Evolutionary conservation across 2,888 invertebrate genomes (phyloP), one percentile per base, ranked within the genome.

Genomic region (Agriotes lineatus): DNA sequence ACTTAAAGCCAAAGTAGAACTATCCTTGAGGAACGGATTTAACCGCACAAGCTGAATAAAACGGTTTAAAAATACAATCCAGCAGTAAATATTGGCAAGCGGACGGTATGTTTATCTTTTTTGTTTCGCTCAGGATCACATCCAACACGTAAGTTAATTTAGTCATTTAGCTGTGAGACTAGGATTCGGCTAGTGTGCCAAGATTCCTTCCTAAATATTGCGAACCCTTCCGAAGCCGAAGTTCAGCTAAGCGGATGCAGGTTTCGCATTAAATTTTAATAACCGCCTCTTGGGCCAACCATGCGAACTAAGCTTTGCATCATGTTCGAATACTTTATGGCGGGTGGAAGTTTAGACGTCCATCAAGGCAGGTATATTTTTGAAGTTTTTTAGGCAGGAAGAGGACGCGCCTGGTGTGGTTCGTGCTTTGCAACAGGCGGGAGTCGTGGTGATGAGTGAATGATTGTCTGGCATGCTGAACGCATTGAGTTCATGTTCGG

Each of bases 81-180:
- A 48, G 22, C 22, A 5, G 14, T 48, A 48, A 25, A 48, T 48
- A 48, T 48, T 48, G 48, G 35, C 52, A 52, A 18, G n/a, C n/a
- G 16, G 6, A 3, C 10, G 14, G 1, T 33, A 35, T 30, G 35
- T 52, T 52, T 52, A 52, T 52, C 52, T 16, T 35, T 45, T 52
- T 33, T 33, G 35, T 22, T 12, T 52, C 19, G 18, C 33, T 52
- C 52, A 33, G 33, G 18, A 18, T 18, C 52, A 10, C 33, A 33
- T 12, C 16, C 52, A 52, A 52, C 33, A 25, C 33, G 14, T 10
- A 30, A 35, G 52, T 52, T 52, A 52, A 52, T 25, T 52, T 52
- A 52, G 33, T 33, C 33, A 35, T 52, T 52, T 52, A 52, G 52
- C 52, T 52, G 18, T 33, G 33, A 52, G 33, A 52, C 52, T 52